Percentiles rank a stretch among this genome's conserved stretches.
Evolutionary conservation across 2,888 invertebrate species (phyloP).

Genomic region (Cataglyphis altisquamis): DNA sequence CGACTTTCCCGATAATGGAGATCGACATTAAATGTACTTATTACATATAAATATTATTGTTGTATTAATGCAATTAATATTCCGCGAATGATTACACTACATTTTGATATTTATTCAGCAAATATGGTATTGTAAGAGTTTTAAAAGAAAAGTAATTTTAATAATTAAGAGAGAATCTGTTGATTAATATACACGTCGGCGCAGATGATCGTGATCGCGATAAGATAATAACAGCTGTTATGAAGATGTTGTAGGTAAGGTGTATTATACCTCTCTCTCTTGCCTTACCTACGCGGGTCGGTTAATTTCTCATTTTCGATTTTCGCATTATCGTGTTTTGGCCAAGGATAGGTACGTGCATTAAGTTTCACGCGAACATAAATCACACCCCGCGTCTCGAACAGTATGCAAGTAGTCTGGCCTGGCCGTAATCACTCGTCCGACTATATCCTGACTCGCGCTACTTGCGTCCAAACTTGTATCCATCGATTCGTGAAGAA

Average conservation of each 20-base stretch:
- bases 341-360: conserved; percentile 30
- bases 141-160: background rate
- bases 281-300: background rate
- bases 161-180: conserved; percentile 29
- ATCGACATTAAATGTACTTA: background rate
- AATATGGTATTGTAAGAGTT: background rate
- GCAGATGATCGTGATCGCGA: conserved; percentile 26
- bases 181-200: conserved; percentile 32
- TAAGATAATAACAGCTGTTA: conserved; percentile 40
- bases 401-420: conserved; percentile 34
- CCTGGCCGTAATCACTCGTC: conserved; percentile 40
- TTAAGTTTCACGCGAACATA: conserved; percentile 56
- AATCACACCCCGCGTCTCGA: conserved; percentile 46
- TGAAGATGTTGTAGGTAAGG: conserved; percentile 35
- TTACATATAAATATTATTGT: background rate
- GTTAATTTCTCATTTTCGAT: conserved; percentile 46
- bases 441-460: conserved; percentile 42
- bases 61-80: background rate
- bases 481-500: conserved; percentile 8
- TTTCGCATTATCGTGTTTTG: conserved; percentile 47
- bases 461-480: conserved; percentile 46
- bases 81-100: background rate
- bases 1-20: conserved; percentile 2
- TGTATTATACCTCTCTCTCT: background rate
- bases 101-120: background rate